Percentiles rank a stretch among this genome's conserved stretches.
These are phyloP conservation scores for Agelaius phoeniceus DNA, from an alignment of 2,113 vertebrate genomes.

Conservation along the genomic window DNA sequence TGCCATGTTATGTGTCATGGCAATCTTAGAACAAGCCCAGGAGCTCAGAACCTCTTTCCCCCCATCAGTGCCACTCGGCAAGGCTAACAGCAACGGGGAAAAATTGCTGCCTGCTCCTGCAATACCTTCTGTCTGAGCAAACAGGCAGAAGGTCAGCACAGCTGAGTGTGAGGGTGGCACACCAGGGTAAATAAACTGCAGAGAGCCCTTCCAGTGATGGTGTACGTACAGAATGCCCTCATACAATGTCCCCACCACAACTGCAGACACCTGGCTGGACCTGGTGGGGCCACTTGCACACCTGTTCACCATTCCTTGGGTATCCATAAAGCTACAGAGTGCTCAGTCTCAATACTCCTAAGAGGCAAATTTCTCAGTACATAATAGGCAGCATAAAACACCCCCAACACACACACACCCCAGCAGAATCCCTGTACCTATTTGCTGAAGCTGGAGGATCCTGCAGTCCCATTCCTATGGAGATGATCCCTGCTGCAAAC, in stretches of 20 bases:
- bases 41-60: background rate
- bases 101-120: background rate
- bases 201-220: background rate
- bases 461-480: background rate
- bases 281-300: background rate
- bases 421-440: fast-evolving
- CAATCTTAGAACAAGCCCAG: background rate
- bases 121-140: background rate
- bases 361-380: background rate
- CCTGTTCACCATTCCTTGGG: background rate
- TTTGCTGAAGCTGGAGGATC: background rate
- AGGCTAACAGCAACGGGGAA: background rate
- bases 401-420: fast-evolving
- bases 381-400: background rate
- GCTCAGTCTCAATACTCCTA: background rate
- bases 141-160: background rate
- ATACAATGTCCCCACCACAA: background rate
- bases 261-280: background rate
- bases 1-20: background rate
- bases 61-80: background rate
- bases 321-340: background rate
- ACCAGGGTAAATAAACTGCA: background rate
- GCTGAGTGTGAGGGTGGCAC: background rate
- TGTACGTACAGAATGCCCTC: background rate
- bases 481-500: background rate